These are phyloP conservation scores for Drosophila sp. DNA, from an alignment of 1,140 invertebrate genomes.

Conservation along the genomic window DNA sequence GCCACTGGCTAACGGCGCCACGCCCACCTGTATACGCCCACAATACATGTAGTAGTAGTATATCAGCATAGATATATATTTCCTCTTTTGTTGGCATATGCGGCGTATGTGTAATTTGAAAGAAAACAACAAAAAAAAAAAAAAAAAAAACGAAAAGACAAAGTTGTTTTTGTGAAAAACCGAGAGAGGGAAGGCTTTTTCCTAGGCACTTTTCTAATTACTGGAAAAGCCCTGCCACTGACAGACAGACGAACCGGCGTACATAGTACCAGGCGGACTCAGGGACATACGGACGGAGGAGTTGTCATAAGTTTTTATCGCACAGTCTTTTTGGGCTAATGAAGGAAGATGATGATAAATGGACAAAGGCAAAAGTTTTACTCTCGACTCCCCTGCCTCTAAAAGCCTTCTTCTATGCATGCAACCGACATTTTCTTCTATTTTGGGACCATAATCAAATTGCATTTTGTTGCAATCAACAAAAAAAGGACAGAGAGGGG, in stretches of 20 bases:
- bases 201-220: constrained; percentile 74
- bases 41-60: background rate
- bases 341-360: constrained; percentile 53
- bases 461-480: constrained; percentile 79
- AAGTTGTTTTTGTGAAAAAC: too few species aligned
- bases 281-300: constrained; percentile 14
- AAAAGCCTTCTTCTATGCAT: background rate
- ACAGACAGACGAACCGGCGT: constrained; percentile 30
- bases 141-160: background rate
- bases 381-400: constrained; percentile 3
- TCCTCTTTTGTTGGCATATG: constrained; percentile 55
- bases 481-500: too few species aligned
- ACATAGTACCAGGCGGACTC: constrained; percentile 7
- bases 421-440: constrained; percentile 9
- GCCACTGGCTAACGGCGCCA: constrained; percentile 77
- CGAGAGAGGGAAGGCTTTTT: background rate
- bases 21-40: constrained; percentile 54
- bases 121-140: background rate
- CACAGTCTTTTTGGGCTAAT: constrained; percentile 74
- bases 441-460: constrained; percentile 64
- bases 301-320: constrained; percentile 58
- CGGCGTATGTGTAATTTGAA: constrained; percentile 67
- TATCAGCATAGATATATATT: background rate
- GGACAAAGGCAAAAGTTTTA: constrained; percentile 52
- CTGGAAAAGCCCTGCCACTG: constrained; percentile 60